Conservation (phyloP, 2,113 vertebrate genomes). For the Gambusia affinis region DNA sequence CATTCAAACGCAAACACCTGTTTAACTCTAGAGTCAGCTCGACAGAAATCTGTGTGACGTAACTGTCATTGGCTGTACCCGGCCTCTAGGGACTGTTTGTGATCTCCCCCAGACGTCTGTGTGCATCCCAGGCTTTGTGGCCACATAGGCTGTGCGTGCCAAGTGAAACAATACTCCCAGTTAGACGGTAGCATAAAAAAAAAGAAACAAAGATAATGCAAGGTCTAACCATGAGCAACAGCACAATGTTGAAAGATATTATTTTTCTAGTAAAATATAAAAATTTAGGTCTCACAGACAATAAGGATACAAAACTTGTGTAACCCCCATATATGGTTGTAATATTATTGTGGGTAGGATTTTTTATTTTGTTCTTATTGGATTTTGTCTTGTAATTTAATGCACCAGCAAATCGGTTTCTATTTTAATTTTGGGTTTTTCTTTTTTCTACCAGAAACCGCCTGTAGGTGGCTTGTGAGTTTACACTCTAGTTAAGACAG, state of each 20-base stretch:
- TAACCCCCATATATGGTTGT: too few relatives aligned
- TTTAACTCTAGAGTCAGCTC: not conserved
- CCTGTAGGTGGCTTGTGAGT: too few relatives aligned
- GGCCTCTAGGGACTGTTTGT: not conserved
- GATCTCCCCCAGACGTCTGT: not conserved
- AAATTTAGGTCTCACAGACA: not conserved
- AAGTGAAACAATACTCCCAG: not conserved
- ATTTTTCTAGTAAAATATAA: not conserved
- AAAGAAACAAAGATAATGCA: not conserved
- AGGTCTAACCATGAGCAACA: not conserved
- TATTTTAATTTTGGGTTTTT: too few relatives aligned
- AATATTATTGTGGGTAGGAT: too few relatives aligned
- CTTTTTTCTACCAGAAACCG: too few relatives aligned
- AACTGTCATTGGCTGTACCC: not conserved
- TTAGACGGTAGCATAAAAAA: not conserved
- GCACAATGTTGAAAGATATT: not conserved
- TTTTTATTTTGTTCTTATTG: too few relatives aligned
- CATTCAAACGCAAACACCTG: not conserved
- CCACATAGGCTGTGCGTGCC: not conserved
- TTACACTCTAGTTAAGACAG: too few relatives aligned
- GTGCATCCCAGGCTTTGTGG: not conserved
- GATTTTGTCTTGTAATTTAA: too few relatives aligned
- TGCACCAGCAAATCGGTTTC: too few relatives aligned
- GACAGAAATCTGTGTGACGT: not conserved
- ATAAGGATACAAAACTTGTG: not conserved